These are phyloP conservation scores for Synanthedon tipuliformis DNA, from an alignment of 2,888 invertebrate species.

Conservation along the genomic window DNA sequence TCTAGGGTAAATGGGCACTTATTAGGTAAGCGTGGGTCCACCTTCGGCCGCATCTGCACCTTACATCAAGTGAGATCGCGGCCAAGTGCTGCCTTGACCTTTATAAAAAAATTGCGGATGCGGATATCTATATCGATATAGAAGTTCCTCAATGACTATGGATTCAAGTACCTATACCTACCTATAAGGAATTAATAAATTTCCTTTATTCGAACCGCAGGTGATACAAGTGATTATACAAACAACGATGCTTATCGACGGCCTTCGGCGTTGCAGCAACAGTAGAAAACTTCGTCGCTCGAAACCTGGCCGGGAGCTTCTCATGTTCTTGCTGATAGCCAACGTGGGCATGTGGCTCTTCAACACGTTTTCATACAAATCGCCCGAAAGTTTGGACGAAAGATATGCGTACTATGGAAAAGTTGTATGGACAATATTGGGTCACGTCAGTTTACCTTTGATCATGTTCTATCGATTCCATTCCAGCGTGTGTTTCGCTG, in stretches of 20 bases:
- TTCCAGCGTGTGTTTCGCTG: constrained; percentile 81
- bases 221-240: constrained; percentile 79
- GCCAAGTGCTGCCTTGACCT: too few relatives aligned
- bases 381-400: constrained; percentile 58
- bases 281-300: constrained; percentile 69
- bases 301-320: constrained; percentile 80
- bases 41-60: too few relatives aligned
- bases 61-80: too few relatives aligned
- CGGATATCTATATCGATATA: too few relatives aligned
- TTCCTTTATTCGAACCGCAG: constrained; percentile 33
- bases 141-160: too few relatives aligned
- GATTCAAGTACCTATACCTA: too few relatives aligned
- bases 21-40: too few relatives aligned
- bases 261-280: constrained; percentile 79
- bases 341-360: constrained; percentile 84
- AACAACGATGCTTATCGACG: constrained; percentile 80
- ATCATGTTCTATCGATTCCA: constrained; percentile 85
- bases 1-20: too few relatives aligned
- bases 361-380: constrained; percentile 75
- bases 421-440: constrained; percentile 77
- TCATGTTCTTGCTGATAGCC: constrained; percentile 80
- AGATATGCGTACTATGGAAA: constrained; percentile 78
- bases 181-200: neutral
- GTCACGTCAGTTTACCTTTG: constrained; percentile 78
- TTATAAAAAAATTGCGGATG: too few relatives aligned